Base-by-base conservation (phyloP, 2,113 vertebrate species). In the Ifrita kowaldi region DNA sequence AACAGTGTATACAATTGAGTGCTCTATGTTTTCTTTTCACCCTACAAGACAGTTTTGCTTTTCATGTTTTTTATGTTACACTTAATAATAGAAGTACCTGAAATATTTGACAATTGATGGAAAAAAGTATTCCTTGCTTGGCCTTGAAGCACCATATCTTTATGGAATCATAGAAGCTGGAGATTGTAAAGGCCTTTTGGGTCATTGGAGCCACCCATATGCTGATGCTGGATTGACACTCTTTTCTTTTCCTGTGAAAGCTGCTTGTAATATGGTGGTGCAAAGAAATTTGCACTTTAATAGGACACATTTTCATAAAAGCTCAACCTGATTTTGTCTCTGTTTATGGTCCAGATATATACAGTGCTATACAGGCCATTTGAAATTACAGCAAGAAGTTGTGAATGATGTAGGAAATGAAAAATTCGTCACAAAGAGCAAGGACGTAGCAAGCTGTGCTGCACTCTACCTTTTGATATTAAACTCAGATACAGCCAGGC, bases 381-480 rank as follows among this genome's bases (percentile, higher is more conserved):
- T 81, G 88, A 95, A 96, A 96, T 96, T 93, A 76, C 83, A 89
- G 69, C 44, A 84, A 92, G 88, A 60, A 75, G 60, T 89, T 84
- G 83, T 94, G 86, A 96, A 95, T 95, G 88, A 86, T 93, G 77
- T 90, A 93, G 95, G 93, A 96, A 97, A 96, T 97, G 93, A 95
- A 94, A 97, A 95, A 95, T 85, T 92, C 0, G 30, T 97, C 87
- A 95, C 94, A 97, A 95, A 96, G 94, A 93, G 33, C 64, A 75
- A 69, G 55, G 56, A 97, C 39, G 78, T 87, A 82, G 60, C 74
- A 93, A 92, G 75, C 64, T 80, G 35, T 82, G 64, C 65, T 84
- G 73, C 56, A 71, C 73, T 92, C 32, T 87, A 71, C 47, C 24
- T 92, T 96, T 93, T 82, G 96, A 97, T 94, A 95, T 94, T 96